These are phyloP conservation scores for Cacoxenus indagator DNA, from an alignment of 2,888 invertebrate genomes.

Conservation along the genomic window DNA sequence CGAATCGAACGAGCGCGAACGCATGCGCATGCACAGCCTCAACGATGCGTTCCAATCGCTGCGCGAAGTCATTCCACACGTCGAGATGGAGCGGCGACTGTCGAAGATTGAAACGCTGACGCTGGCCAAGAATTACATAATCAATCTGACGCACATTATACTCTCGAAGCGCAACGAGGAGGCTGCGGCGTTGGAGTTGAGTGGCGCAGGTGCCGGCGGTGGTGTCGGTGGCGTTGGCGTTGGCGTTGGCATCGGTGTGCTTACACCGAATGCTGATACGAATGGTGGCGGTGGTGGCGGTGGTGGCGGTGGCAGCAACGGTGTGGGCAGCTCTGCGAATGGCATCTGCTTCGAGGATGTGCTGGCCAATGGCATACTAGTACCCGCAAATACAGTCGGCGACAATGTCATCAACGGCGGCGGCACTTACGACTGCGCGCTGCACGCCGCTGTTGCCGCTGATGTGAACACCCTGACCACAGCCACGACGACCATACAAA, in stretches of 20 bases:
- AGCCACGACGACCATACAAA: conserved; percentile 55
- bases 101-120: conserved; percentile 92
- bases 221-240: conserved; percentile 25
- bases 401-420: conserved; percentile 40
- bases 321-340: background rate
- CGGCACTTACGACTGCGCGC: conserved; percentile 63
- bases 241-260: conserved; percentile 22
- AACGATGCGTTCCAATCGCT: conserved; percentile 91
- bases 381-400: conserved; percentile 17
- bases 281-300: conserved; percentile 31
- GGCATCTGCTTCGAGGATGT: conserved; percentile 57
- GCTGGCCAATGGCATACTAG: conserved; percentile 42
- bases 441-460: conserved; percentile 55
- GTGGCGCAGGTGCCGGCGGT: conserved; percentile 53
- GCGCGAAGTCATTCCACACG: conserved; percentile 88
- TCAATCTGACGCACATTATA: conserved; percentile 88
- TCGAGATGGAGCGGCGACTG: conserved; percentile 85
- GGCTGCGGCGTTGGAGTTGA: conserved; percentile 63
- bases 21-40: conserved; percentile 92
- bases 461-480: conserved; percentile 48
- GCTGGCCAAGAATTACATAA: conserved; percentile 90
- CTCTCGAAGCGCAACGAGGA: conserved; percentile 79
- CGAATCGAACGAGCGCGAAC: conserved; percentile 91
- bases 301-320: conserved; percentile 26
- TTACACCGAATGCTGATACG: conserved; percentile 13